Evolutionary conservation across 2,113 vertebrate species (phyloP).

Genomic region (Gallinago paraguaiae): DNA sequence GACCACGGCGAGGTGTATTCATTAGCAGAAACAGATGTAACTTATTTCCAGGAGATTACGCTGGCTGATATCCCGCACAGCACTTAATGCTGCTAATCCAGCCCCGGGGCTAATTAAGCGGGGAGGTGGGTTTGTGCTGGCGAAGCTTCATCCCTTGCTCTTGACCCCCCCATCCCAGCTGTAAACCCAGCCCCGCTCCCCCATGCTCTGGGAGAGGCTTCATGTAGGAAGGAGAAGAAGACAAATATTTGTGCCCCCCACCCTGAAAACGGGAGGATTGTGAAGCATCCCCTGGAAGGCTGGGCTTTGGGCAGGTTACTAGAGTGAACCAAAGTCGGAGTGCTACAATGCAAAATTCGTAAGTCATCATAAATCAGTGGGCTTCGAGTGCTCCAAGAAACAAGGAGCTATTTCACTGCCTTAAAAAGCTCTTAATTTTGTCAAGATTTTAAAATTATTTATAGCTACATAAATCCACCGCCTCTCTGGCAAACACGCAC

Average conservation of each 20-base stretch:
- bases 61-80: neutral
- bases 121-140: neutral
- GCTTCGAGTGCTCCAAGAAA: neutral
- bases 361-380: neutral
- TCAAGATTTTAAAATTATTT: neutral
- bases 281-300: neutral
- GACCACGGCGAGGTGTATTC: neutral
- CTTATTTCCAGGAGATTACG: neutral
- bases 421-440: neutral
- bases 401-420: neutral
- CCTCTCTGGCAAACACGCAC: neutral
- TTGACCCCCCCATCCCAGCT: neutral
- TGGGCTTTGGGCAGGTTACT: fast-evolving
- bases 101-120: neutral
- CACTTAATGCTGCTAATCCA: neutral
- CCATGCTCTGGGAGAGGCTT: neutral
- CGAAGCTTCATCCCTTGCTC: neutral
- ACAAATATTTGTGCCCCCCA: neutral
- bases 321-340: fast-evolving
- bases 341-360: neutral
- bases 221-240: fast-evolving
- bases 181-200: fast-evolving
- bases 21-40: conserved; percentile 43
- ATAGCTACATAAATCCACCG: neutral
- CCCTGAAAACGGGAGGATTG: neutral